Conservation (phyloP, 2,797 vertebrate species). For the Acipenser oxyrinchus region DNA sequence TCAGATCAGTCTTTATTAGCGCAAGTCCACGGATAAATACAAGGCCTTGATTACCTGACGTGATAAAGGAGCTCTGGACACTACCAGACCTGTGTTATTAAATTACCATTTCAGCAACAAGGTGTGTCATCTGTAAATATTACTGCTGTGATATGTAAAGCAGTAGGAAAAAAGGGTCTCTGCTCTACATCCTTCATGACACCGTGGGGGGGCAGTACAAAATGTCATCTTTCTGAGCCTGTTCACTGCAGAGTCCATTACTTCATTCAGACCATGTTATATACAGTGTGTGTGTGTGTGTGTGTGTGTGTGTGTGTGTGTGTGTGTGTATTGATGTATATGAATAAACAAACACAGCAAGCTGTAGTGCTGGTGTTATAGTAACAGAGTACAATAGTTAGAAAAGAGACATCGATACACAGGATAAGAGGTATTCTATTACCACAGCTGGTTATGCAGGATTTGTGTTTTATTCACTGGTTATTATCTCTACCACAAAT, state of each 20-base stretch:
- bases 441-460: slow-evolving; percentile 33
- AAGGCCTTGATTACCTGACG: slow-evolving; percentile 5
- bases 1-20: slow-evolving; percentile 13
- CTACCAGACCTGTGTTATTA: slow-evolving; percentile 7
- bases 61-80: slow-evolving; percentile 1
- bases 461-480: slow-evolving; percentile 13
- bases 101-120: slow-evolving; percentile 6
- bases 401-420: slow-evolving; percentile 34
- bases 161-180: slow-evolving; percentile 16
- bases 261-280: neutral
- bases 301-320: slow-evolving; percentile 27
- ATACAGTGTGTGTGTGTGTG: slow-evolving; percentile 2
- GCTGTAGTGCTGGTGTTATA: slow-evolving; percentile 38
- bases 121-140: neutral
- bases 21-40: neutral
- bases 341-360: slow-evolving; percentile 43
- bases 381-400: slow-evolving; percentile 36
- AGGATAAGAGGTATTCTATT: slow-evolving; percentile 46
- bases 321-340: slow-evolving; percentile 29
- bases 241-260: slow-evolving; percentile 7
- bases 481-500: slow-evolving; percentile 38
- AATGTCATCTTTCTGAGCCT: slow-evolving; percentile 4
- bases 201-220: slow-evolving; percentile 2
- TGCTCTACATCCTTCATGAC: slow-evolving; percentile 33
- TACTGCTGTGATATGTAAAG: neutral